Evolutionary conservation across 2,888 invertebrate species (phyloP), one percentile per base, ranked within the genome.

Genomic region (Acleris literana): DNA sequence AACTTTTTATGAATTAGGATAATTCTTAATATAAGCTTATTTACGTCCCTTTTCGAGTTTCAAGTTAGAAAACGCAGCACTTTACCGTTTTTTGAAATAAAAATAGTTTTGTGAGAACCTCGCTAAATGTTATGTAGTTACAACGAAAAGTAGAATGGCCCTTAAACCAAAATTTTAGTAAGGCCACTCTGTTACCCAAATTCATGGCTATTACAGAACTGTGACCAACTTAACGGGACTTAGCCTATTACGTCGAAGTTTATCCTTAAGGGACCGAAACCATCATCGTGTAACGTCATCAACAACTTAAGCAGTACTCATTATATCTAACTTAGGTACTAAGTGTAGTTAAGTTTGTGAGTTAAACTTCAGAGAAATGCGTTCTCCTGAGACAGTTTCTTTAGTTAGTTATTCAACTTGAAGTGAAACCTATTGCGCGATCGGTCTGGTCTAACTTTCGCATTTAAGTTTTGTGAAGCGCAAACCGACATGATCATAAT

Each of bases 321-420:
- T 46, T 46, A n/a, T 17, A 46, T 4, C 43, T 20, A 56, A 65
- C 33, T 64, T 58, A 59, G 18, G 48, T 60, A 55, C 43, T 51
- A 55, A 53, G 55, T 20, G 55, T 55, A 16, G 7, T 61, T 25
- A 51, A 61, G 22, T 61, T 46, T 43, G 39, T 46, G 46, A 66
- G 56, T 66, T 52, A 61, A 64, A 66, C 52, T 61, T 56, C n/a
- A 16, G 16, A 43, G n/a, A 3, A 49, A 56, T 29, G 25, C 43
- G 43, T 39, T 39, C 43, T 44, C 13, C 20, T 7, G 18, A 1
- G 17, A 11, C 33, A 22, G 29, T 5, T 60, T 51, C 55, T 51
- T 43, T 55, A 20, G 52, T 39, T 13, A 39, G 25, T 62, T 51
- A 43, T 51, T 43, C 6, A 58, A 18, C 20, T 18, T 55, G n/a